Conservation (phyloP, 2,888 invertebrate genomes). For the Erebia aethiops region DNA sequence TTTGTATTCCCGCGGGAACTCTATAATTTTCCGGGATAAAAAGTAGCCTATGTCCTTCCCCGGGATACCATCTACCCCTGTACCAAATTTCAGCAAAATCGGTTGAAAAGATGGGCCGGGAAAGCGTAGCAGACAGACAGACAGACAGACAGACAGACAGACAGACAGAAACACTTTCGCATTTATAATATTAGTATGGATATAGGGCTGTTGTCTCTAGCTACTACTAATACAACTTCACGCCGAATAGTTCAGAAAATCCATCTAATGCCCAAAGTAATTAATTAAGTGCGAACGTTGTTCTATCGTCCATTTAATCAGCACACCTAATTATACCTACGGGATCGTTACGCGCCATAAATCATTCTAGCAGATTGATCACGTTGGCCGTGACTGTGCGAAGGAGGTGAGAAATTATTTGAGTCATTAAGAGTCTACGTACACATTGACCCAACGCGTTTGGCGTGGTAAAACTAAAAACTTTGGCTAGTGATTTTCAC, state of each 20-base stretch:
- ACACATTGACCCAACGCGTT: not conserved
- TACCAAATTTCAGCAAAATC: too few species aligned
- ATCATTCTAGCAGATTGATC: slow-evolving; percentile 18
- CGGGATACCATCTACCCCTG: too few species aligned
- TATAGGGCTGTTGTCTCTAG: not conserved
- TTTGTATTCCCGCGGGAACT: too few species aligned
- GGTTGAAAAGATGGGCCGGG: too few species aligned
- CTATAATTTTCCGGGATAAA: too few species aligned
- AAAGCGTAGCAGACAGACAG: too few species aligned
- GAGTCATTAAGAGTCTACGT: slow-evolving; percentile 4
- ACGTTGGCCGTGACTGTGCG: slow-evolving; percentile 9
- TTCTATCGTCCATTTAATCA: slow-evolving; percentile 7
- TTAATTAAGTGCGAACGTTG: not conserved
- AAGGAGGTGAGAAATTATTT: slow-evolving; percentile 14
- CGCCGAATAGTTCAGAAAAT: not conserved
- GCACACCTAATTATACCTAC: slow-evolving; percentile 11
- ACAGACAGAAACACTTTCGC: too few species aligned
- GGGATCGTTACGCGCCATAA: slow-evolving; percentile 4
- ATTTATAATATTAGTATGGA: too few species aligned
- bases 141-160: too few species aligned
- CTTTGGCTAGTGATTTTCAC: too few species aligned
- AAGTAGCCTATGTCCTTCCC: too few species aligned
- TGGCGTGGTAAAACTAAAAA: not conserved
- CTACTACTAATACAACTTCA: not conserved
- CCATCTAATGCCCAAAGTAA: not conserved